Percentiles rank a stretch among this genome's conserved stretches.
These are phyloP conservation scores for Fistularia tabacaria DNA, from an alignment of 2,797 vertebrate species.

Conservation along the genomic window DNA sequence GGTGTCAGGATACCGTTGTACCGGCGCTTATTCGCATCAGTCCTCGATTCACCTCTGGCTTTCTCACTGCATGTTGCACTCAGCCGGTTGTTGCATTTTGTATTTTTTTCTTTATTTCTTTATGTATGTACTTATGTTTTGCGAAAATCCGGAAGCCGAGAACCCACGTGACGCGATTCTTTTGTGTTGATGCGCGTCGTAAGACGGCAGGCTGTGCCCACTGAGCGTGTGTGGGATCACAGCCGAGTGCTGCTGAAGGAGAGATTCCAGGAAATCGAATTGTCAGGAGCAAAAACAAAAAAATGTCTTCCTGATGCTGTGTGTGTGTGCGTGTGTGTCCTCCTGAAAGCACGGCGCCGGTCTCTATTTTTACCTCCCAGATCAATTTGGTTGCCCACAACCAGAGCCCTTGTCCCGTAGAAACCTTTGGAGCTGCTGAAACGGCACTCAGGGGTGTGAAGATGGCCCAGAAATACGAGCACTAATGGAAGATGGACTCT, in stretches of 20 bases:
- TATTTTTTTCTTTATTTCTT: background rate
- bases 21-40: background rate
- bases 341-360: too few relatives aligned
- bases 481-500: too few relatives aligned
- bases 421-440: too few relatives aligned
- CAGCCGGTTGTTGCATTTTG: background rate
- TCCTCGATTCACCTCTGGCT: background rate
- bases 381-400: too few relatives aligned
- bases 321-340: constrained; percentile 29
- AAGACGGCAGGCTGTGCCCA: constrained; percentile 47
- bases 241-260: constrained; percentile 55
- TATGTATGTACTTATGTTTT: too few relatives aligned
- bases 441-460: too few relatives aligned
- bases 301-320: background rate
- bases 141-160: background rate
- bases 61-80: background rate
- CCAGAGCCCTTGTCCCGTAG: too few relatives aligned
- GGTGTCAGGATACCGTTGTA: too few relatives aligned
- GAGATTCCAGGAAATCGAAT: constrained; percentile 52
- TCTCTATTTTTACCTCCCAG: constrained; percentile 49
- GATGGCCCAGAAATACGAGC: too few relatives aligned
- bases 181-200: constrained; percentile 10
- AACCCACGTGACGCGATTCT: constrained; percentile 3
- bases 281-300: constrained; percentile 18
- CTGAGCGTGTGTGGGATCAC: constrained; percentile 54